These are phyloP conservation scores for Serilophus lunatus DNA, from an alignment of 2,113 vertebrate species.

Conservation along the genomic window DNA sequence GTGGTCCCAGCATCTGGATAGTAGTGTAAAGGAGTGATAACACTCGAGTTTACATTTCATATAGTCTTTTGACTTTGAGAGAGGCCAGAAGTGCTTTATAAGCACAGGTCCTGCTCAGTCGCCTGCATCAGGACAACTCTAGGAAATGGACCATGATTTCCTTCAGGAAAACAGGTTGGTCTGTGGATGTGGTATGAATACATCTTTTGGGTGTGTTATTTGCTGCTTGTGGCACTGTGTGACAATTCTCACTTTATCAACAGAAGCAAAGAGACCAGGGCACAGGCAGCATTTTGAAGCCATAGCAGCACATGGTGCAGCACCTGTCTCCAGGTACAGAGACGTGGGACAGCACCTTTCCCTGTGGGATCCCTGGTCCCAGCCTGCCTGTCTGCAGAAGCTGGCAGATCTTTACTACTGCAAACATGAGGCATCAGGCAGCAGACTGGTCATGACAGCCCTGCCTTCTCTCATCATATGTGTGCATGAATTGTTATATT, in stretches of 20 bases:
- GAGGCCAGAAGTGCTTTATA: not conserved
- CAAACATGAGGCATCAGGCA: not conserved
- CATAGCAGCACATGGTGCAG: accelerated
- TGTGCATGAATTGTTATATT: not conserved
- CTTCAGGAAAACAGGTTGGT: not conserved
- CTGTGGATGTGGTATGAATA: not conserved
- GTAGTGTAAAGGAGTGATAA: not conserved
- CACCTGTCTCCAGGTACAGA: not conserved
- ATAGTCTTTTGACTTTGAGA: not conserved
- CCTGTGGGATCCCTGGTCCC: not conserved
- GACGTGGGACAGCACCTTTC: not conserved
- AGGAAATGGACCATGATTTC: not conserved
- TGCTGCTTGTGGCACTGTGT: not conserved
- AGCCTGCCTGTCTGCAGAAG: not conserved
- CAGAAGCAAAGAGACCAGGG: not conserved
- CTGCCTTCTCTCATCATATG: not conserved
- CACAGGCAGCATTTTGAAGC: not conserved
- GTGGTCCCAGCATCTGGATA: not conserved
- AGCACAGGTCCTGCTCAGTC: not conserved
- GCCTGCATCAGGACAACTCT: accelerated
- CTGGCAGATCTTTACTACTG: not conserved
- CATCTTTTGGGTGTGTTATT: no score
- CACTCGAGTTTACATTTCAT: not conserved
- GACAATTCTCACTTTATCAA: not conserved
- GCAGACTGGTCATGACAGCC: not conserved